phyloP scores from a whole-genome alignment of 2,797 vertebrate genomes.

The Tragelaphus eurycerus region DNA sequence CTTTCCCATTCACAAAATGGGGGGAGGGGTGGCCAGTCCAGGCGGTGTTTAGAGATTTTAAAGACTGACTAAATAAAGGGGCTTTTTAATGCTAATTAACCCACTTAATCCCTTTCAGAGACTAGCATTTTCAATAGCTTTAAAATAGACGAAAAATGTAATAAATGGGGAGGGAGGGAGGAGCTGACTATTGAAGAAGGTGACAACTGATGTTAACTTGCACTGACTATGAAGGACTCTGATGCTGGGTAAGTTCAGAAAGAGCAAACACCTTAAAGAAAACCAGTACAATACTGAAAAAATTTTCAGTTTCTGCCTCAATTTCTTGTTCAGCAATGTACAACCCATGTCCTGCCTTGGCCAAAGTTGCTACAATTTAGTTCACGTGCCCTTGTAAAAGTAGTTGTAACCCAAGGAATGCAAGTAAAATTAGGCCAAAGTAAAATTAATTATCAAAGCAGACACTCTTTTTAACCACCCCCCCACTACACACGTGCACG shows the following conservation, averaged over 20 bases:
- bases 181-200: conserved; percentile 22
- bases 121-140: conserved; percentile 26
- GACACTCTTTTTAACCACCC: not conserved
- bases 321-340: not conserved
- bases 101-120: conserved; percentile 33
- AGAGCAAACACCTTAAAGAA: conserved; percentile 27
- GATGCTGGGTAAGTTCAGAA: not conserved
- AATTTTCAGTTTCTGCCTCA: conserved; percentile 23
- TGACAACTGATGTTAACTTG: not conserved
- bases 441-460: not conserved
- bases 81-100: conserved; percentile 54
- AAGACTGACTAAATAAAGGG: conserved; percentile 46
- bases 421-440: conserved; percentile 17
- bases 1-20: conserved; percentile 26
- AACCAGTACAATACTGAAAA: conserved; percentile 3
- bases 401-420: conserved; percentile 23
- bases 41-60: conserved; percentile 43
- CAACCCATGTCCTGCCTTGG: not conserved
- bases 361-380: not conserved
- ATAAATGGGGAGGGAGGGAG: not conserved
- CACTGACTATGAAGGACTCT: not conserved
- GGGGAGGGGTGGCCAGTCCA: not conserved
- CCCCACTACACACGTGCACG: not conserved
- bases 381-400: conserved; percentile 10
- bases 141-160: conserved; percentile 40